Percentiles rank a stretch among this genome's conserved stretches.
These are phyloP conservation scores for Biston stratarius DNA, from an alignment of 2,888 invertebrate genomes.

Conservation along the genomic window DNA sequence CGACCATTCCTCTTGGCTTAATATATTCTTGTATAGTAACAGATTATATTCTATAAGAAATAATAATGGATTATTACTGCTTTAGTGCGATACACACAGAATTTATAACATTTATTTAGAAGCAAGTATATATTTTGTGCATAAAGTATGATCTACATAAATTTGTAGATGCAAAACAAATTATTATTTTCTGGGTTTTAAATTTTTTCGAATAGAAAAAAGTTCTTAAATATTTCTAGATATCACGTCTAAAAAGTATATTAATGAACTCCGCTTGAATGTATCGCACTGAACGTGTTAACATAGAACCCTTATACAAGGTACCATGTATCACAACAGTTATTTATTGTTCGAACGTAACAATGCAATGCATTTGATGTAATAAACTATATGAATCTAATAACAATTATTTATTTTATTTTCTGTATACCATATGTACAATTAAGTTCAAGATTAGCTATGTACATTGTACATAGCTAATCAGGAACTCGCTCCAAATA, in stretches of 20 bases:
- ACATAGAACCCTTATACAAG: constrained; percentile 61
- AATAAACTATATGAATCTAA: constrained; percentile 75
- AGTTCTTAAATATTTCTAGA: constrained; percentile 17
- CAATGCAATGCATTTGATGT: constrained; percentile 84
- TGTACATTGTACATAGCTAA: no score
- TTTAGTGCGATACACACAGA: constrained; percentile 46
- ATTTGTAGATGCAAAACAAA: no score
- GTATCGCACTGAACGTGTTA: constrained; percentile 51
- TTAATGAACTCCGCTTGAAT: constrained; percentile 18
- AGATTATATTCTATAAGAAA: constrained; percentile 51
- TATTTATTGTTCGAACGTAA: constrained; percentile 79
- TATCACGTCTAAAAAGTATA: constrained; percentile 2
- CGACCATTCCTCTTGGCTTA: constrained; percentile 62
- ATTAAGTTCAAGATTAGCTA: no score
- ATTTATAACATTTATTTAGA: not conserved
- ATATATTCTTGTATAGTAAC: constrained; percentile 53
- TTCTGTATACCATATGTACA: no score
- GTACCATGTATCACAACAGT: constrained; percentile 69
- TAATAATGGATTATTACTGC: constrained; percentile 45
- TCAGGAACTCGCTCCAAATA: no score
- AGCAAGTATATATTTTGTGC: not conserved
- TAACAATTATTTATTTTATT: constrained; percentile 15
- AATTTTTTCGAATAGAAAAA: no score
- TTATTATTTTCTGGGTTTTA: no score
- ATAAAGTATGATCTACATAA: not conserved